Evolutionary conservation across 2,113 vertebrate species (phyloP).

Genomic region (Ibidorhyncha struthersii): DNA sequence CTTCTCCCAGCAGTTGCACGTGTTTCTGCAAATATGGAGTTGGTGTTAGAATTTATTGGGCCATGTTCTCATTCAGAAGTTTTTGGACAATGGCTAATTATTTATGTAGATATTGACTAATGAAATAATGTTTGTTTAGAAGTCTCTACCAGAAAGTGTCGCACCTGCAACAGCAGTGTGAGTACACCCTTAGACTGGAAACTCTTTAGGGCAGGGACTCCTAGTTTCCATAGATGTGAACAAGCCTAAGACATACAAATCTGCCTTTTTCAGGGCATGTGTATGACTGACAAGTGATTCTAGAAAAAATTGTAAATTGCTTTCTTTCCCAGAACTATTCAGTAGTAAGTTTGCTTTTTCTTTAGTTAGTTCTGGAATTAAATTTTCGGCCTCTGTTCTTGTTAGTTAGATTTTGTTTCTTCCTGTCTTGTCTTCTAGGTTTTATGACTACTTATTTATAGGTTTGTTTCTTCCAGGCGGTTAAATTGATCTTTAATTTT

Average conservation of each 20-base stretch:
- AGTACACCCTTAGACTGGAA: not conserved
- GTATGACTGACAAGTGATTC: not conserved
- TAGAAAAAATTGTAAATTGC: not conserved
- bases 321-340: not conserved
- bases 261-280: not conserved
- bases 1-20: not conserved
- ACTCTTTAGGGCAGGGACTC: not conserved
- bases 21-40: not conserved
- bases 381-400: slow-evolving; percentile 2
- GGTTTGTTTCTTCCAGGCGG: slow-evolving; percentile 55
- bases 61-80: not conserved
- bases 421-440: slow-evolving; percentile 46
- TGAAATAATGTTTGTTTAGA: not conserved
- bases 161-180: not conserved
- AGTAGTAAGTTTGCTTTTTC: not conserved
- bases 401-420: slow-evolving; percentile 6
- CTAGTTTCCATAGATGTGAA: not conserved
- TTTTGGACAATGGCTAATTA: not conserved
- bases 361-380: not conserved
- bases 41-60: not conserved
- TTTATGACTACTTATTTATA: slow-evolving; percentile 62
- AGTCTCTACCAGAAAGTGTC: not conserved
- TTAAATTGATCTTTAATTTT: slow-evolving; percentile 67
- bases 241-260: not conserved
- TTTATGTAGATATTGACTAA: not conserved